Evolutionary conservation across 2,797 vertebrate species (phyloP), one percentile per base, ranked within the genome.

Genomic region (Limosa lapponica): DNA sequence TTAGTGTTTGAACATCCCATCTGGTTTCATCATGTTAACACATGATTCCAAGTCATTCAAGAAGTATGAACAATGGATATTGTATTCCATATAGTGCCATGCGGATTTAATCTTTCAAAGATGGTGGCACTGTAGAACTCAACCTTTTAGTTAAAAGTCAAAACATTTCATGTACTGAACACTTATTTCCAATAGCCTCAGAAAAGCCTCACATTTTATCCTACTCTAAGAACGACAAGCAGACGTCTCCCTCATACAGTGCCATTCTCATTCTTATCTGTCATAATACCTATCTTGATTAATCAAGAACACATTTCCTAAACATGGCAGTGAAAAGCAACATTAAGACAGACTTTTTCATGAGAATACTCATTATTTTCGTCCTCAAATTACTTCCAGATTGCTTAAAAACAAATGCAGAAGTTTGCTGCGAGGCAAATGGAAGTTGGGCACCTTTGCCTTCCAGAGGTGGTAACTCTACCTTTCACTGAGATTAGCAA

Each of bases 11-110:
- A 97, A 95, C 81, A 70, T 89, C 86, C 79, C 96, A 96, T 97
- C 97, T 97, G 95, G 91, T 93, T 95, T 90, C 84, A 97, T 93
- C 92, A 77, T 91, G 91, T 93, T 96, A 95, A 89, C 90, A 93
- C 69, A 96, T 74, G 89, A 94, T 83, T 95, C 87, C 89, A 96
- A 95, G 93, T 93, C 77, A 91, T 95, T 95, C 85, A 95, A 89
- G 73, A 96, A 96, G 54, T 88, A 95, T 81, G 94, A 96, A 96
- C 94, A 97, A 93, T 94, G 83, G 96, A 96, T 96, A 93, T 94
- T 92, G 87, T 93, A 87, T 92, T 83, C 90, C 90, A 90, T 94
- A 86, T 48, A 93, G 52, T 66, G 30, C 65, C 82, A 79, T 89
- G 61, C 78, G 95, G 80, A 95, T 94, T 96, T 95, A 84, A 97